Evolutionary conservation across 2,113 vertebrate genomes (phyloP).

Genomic region (Oreochromis aureus): DNA sequence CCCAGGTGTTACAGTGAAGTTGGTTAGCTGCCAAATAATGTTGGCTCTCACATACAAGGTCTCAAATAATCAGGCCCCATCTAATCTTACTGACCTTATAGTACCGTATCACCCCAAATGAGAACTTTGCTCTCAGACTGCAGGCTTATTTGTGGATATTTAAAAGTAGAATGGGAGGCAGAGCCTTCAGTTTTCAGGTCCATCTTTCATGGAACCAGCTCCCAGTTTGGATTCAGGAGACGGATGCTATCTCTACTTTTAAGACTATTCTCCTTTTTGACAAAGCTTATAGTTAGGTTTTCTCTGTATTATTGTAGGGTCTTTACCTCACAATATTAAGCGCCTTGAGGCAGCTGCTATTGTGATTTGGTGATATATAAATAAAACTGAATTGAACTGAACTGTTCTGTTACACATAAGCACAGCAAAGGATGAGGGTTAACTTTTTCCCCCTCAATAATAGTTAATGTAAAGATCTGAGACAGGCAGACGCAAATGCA

Average conservation of each 20-base stretch:
- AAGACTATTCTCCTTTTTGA: accelerated
- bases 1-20: background rate
- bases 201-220: accelerated
- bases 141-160: background rate
- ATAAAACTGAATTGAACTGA: too few relatives aligned
- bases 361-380: too few relatives aligned
- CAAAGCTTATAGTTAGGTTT: background rate
- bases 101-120: background rate
- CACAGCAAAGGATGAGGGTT: too few relatives aligned
- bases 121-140: background rate
- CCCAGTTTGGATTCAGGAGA: background rate
- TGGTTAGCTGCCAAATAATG: background rate
- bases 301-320: too few relatives aligned
- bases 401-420: too few relatives aligned
- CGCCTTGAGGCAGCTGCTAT: too few relatives aligned
- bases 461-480: too few relatives aligned
- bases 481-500: too few relatives aligned
- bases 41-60: background rate
- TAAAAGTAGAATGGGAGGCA: accelerated
- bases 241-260: background rate
- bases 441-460: too few relatives aligned
- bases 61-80: background rate
- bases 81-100: accelerated
- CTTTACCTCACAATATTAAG: too few relatives aligned
- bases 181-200: background rate